These are phyloP conservation scores for Congeria kusceri DNA, from an alignment of 2,888 invertebrate species.

Conservation along the genomic window DNA sequence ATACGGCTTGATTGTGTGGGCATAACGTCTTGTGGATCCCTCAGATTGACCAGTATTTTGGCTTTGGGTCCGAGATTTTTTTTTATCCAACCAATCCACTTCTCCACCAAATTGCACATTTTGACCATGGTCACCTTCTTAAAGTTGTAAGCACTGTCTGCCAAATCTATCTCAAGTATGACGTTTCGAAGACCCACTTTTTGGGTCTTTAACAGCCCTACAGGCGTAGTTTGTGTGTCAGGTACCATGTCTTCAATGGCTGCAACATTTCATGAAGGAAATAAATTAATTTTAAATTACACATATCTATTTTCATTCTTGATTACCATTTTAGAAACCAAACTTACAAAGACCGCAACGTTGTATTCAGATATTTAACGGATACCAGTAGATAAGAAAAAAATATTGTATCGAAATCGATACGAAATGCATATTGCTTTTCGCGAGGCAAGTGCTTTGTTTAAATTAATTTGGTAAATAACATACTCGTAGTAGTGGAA, in stretches of 20 bases:
- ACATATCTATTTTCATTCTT: no score
- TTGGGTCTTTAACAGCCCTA: constrained; percentile 24
- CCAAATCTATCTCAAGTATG: constrained; percentile 35
- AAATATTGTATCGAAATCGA: no score
- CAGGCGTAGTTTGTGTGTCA: constrained; percentile 20
- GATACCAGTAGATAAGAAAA: no score
- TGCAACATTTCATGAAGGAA: no score
- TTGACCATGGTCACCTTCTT: constrained; percentile 24
- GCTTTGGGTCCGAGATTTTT: constrained; percentile 28
- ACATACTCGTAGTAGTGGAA: no score
- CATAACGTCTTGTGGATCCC: constrained; percentile 39
- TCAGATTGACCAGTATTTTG: constrained; percentile 34
- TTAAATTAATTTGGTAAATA: no score
- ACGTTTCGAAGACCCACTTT: constrained; percentile 31
- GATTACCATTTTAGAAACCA: no score
- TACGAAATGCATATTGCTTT: no score
- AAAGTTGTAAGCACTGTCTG: constrained; percentile 29
- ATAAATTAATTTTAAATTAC: no score
- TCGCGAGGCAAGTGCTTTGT: no score
- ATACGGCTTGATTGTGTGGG: constrained; percentile 15
- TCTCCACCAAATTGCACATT: constrained; percentile 19
- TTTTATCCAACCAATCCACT: constrained; percentile 17
- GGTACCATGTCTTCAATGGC: constrained; percentile 14
- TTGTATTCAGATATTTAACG: no score
- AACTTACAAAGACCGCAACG: no score